Conservation (phyloP, 2,797 vertebrate species). For the Manis crassicaudata region DNA sequence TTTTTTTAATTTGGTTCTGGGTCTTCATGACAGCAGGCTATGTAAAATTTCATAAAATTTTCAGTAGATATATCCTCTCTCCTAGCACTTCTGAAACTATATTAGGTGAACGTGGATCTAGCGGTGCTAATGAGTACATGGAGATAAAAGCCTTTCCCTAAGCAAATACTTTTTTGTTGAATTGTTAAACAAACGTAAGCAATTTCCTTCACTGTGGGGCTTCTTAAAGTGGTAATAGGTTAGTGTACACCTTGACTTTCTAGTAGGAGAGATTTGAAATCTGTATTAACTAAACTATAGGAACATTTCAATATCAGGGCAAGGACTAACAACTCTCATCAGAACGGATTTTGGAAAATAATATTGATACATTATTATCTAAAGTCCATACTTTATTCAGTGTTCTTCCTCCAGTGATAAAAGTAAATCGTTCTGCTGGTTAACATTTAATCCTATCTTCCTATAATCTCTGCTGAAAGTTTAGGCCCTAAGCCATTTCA, state of each 20-base stretch:
- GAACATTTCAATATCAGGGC: slow-evolving; percentile 9
- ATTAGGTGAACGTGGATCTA: neutral
- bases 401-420: neutral
- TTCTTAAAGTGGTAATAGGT: slow-evolving; percentile 49
- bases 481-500: slow-evolving; percentile 13
- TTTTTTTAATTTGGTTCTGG: slow-evolving; percentile 24
- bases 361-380: neutral
- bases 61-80: neutral
- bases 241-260: slow-evolving; percentile 56
- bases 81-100: slow-evolving; percentile 31
- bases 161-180: slow-evolving; percentile 53
- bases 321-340: slow-evolving; percentile 60
- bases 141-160: neutral
- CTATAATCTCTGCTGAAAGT: neutral
- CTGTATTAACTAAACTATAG: slow-evolving; percentile 56
- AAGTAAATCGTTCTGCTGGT: slow-evolving; percentile 20
- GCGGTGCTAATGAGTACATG: neutral
- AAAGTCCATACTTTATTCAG: neutral
- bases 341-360: slow-evolving; percentile 50
- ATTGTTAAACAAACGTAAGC: slow-evolving; percentile 62
- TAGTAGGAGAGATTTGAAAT: slow-evolving; percentile 41
- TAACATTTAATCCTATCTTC: slow-evolving; percentile 49
- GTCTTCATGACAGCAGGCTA: neutral
- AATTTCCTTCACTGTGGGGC: slow-evolving; percentile 21
- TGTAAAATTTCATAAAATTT: neutral